Evolutionary conservation across 92 coral and sea anemone genomes (phyloP), one percentile per base, ranked within the genome.

Genomic region (Anthopleura xanthogrammica): DNA sequence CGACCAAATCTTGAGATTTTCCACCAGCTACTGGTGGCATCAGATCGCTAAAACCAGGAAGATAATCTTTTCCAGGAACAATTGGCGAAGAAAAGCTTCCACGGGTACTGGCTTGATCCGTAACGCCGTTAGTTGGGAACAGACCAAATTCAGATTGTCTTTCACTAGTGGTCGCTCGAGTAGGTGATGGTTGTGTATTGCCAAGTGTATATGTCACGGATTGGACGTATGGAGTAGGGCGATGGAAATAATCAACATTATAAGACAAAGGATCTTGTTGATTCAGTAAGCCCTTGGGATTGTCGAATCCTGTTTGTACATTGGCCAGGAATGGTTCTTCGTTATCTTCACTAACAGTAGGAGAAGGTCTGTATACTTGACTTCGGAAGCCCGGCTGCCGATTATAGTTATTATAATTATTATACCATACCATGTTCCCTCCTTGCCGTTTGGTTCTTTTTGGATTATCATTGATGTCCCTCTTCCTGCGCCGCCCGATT

Each of bases 361-460:
- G 83, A 39, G 77, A 64, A 5, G 77, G 77, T 52, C 55, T 43
- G 68, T 85, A 85, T n/a, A 78, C 19, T 12, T 85, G 48, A 13
- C 46, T 78, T 2, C 58, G 52, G 13, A 52, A 36, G 7, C 52
- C 23, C 20, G 77, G 77, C 64, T 39, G 39, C 8, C 52, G 48
- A 29, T 29, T 29, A 29, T 24, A 54, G 16, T 29, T 29, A 41
- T 62, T 77, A 77, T 83, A 75, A 16, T 60, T 76, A 23, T 88
- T 83, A 83, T 91, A 94, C 98, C 94, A 94, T 19, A 91, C 82
- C 62, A 84, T 9, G 60, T 87, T 89, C 62, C 88, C 89, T 78
- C 92, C 92, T 46, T 93, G 93, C 29, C 94, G 75, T 80, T 90
- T 90, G 20, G 65, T 76, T 77, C 90, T 85, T 20, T 57, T 68